Conservation (phyloP, 2,888 invertebrate species). For the Uropetala carovei region DNA sequence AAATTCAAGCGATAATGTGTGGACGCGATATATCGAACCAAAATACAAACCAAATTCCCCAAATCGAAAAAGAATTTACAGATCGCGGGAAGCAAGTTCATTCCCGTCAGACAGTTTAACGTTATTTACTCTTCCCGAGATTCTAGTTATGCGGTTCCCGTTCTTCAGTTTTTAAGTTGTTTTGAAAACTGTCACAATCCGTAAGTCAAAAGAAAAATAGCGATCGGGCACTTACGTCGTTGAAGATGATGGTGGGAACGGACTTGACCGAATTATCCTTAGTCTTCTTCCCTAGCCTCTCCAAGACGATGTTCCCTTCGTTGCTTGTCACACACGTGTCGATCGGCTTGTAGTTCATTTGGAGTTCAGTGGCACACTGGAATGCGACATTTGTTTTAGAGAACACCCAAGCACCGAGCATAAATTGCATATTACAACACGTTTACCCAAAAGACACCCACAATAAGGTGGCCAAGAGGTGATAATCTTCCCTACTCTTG, state of each 20-base stretch:
- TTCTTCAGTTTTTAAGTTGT: neutral
- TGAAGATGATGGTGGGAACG: neutral
- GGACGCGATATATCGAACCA: too few relatives aligned
- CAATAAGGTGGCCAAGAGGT: too few relatives aligned
- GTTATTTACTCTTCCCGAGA: neutral
- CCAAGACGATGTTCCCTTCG: neutral
- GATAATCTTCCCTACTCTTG: too few relatives aligned
- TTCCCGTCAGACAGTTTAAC: neutral
- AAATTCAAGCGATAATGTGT: too few relatives aligned
- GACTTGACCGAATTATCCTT: neutral
- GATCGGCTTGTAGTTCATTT: neutral
- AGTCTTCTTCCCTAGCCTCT: neutral
- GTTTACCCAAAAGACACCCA: too few relatives aligned
- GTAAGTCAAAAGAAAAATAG: neutral
- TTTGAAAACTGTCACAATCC: neutral
- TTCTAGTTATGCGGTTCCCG: neutral
- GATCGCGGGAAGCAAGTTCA: neutral
- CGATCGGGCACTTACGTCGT: neutral
- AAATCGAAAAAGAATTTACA: neutral
- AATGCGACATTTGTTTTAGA: neutral
- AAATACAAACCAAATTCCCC: too few relatives aligned
- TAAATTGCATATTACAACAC: neutral
- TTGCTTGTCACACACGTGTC: neutral
- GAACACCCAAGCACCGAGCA: neutral
- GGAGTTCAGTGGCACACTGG: neutral